Evolutionary conservation across 2,113 vertebrate species (phyloP).

Genomic region (Morone saxatilis): DNA sequence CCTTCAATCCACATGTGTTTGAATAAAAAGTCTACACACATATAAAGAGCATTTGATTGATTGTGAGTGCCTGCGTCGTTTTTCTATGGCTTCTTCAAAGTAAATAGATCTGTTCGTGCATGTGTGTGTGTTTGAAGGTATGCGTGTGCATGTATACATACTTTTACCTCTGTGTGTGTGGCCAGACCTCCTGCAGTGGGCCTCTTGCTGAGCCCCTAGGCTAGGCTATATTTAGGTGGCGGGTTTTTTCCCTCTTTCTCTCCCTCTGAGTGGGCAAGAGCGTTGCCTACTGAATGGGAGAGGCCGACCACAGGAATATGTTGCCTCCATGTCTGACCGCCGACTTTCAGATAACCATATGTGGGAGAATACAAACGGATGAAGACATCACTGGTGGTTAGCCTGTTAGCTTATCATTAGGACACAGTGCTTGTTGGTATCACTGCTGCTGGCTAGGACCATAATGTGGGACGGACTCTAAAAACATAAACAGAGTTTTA

Average conservation of each 20-base stretch:
- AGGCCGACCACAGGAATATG: slow-evolving; percentile 76
- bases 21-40: slow-evolving; percentile 8
- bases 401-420: slow-evolving; percentile 71
- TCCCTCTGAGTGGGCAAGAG: slow-evolving; percentile 58
- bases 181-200: slow-evolving; percentile 63
- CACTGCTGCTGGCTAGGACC: slow-evolving; percentile 18
- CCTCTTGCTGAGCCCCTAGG: slow-evolving; percentile 64
- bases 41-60: slow-evolving; percentile 37
- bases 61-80: slow-evolving; percentile 15
- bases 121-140: slow-evolving; percentile 5
- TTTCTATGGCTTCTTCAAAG: slow-evolving; percentile 20
- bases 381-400: slow-evolving; percentile 69
- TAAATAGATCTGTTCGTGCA: slow-evolving; percentile 36
- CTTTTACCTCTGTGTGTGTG: slow-evolving; percentile 54
- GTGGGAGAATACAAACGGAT: slow-evolving; percentile 72
- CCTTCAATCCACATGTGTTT: slow-evolving; percentile 38
- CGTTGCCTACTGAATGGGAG: slow-evolving; percentile 72
- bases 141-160: neutral
- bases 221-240: slow-evolving; percentile 76
- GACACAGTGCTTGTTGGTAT: slow-evolving; percentile 46
- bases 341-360: slow-evolving; percentile 76
- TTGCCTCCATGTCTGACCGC: slow-evolving; percentile 79
- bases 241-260: slow-evolving; percentile 53
- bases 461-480: neutral
- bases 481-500: slow-evolving; percentile 35